Conservation (phyloP, 2,113 vertebrate genomes). For the Spea multiplicata region DNA sequence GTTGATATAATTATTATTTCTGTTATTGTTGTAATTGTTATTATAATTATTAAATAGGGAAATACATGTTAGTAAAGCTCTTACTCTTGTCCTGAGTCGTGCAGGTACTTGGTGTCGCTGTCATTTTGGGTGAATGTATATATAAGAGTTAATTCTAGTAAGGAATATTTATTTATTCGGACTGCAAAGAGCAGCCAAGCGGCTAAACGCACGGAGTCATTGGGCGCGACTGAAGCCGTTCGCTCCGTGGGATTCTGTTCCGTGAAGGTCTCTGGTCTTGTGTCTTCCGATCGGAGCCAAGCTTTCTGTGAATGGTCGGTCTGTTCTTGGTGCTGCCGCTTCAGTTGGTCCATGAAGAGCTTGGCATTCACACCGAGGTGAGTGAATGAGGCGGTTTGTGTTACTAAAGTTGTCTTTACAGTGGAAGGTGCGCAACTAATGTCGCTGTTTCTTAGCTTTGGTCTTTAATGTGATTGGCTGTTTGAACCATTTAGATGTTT, state of each 20-base stretch:
- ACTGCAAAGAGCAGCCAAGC: neutral
- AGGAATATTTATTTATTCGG: no score
- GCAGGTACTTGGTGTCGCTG: no score
- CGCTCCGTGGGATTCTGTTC: constrained; percentile 10
- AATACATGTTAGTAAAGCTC: no score
- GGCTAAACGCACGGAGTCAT: neutral
- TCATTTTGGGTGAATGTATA: no score
- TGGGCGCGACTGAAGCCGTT: constrained; percentile 7
- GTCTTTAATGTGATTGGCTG: no score
- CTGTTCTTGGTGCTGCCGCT: constrained; percentile 2
- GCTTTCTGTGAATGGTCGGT: constrained; percentile 20
- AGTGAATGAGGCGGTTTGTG: constrained; percentile 16
- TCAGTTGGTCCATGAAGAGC: neutral
- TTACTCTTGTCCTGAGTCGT: no score
- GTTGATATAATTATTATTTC: no score
- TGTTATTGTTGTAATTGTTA: no score
- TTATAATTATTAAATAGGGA: no score
- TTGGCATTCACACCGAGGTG: neutral
- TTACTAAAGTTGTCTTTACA: constrained; percentile 27
- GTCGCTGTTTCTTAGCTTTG: no score
- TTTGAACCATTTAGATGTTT: no score
- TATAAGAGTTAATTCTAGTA: no score
- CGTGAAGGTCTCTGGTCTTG: constrained; percentile 5
- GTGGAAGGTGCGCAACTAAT: neutral
- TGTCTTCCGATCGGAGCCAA: constrained; percentile 16